phyloP scores from a whole-genome alignment of 2,888 invertebrate genomes.

The Brachycybe producta region DNA sequence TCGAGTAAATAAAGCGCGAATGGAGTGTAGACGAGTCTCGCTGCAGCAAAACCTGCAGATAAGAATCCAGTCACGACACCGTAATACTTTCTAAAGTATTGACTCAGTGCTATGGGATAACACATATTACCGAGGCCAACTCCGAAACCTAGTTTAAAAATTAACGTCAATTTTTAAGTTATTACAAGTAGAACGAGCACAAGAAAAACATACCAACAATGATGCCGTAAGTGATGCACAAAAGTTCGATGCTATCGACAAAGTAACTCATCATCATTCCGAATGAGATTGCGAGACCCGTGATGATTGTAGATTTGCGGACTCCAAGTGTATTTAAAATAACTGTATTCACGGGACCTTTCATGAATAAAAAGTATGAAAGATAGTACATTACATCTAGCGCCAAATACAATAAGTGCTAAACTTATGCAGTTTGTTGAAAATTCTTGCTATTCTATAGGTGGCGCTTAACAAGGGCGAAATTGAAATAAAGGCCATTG shows the following conservation, averaged over 20 bases:
- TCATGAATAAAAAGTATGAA: no score
- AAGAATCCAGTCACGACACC: conserved; percentile 8
- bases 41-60: conserved; percentile 7
- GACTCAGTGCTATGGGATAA: conserved; percentile 6
- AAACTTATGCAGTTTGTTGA: no score
- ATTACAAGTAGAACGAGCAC: not conserved
- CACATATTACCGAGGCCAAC: not conserved
- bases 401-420: no score
- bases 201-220: conserved; percentile 1
- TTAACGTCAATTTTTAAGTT: not conserved
- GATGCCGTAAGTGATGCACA: conserved; percentile 4
- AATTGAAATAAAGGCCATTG: no score
- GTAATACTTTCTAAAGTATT: conserved; percentile 13
- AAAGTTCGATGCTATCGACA: not conserved
- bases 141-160: conserved; percentile 11
- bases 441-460: no score
- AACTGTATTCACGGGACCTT: conserved; percentile 10
- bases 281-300: not conserved
- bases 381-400: no score
- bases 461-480: no score
- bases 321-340: not conserved
- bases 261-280: conserved; percentile 8
- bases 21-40: conserved; percentile 38
- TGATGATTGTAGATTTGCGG: conserved; percentile 5
- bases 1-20: conserved; percentile 24